Evolutionary conservation across 2,888 invertebrate species (phyloP), one percentile per base, ranked within the genome.

Genomic region (Xestia ashworthii): DNA sequence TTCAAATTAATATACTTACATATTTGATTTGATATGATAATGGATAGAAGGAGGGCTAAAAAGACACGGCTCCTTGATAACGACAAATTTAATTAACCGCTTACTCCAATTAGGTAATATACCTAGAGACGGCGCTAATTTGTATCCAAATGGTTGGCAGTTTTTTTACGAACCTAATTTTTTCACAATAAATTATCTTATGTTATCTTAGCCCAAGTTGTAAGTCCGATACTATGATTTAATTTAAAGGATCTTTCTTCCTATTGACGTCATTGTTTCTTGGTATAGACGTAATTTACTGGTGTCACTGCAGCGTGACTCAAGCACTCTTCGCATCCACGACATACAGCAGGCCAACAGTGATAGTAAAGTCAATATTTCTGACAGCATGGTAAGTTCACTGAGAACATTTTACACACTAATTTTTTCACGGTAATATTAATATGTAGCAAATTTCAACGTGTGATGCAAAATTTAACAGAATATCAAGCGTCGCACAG

Each of bases 231-330:
- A 25, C 25, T 32, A 25, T 6, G 25, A 48, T 67, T 25, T 0
- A 4, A 19, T 19, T 69, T 5, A 5, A 32, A 14, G 62, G 19
- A 66, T 8, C 0, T 32, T 25, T 25, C 11, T 90, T 14, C 2
- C 32, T 19, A 14, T 53, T 46, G 14, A 25, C 0, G 3, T 44
- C n/a, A 65, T 41, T 38, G 22, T 62, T 41, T 73, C 3, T 74
- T 3, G 67, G 90, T 79, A 1, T 92, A 95, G 96, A 88, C 98
- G 96, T 88, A 99, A 98, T 93, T 95, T 99, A 73, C 95, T 99
- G 68, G 98, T 98, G 41, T 98, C 98, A 0, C 95, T 99, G 79
- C 98, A 98, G 92, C 98, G 98, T 80, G 99, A 99, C 89, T 98
- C 98, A 65, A 96, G 97, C 64, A 97, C 97, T 22, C 96, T 99